These are phyloP conservation scores for Timema cristinae DNA, from an alignment of 2,888 invertebrate genomes.

Conservation along the genomic window DNA sequence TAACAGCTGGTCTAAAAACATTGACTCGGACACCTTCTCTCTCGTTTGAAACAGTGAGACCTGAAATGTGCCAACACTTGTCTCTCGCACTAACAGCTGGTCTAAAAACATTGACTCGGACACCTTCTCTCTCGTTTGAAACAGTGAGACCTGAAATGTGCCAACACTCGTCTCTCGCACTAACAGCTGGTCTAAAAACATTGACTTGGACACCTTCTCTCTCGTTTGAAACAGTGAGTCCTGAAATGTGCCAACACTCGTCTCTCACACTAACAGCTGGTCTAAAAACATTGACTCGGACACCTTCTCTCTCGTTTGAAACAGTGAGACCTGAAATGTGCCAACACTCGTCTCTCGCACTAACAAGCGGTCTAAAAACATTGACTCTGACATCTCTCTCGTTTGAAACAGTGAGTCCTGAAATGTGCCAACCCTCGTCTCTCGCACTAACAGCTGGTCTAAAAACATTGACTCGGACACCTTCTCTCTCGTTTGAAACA, in stretches of 20 bases:
- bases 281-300: background rate
- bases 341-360: conserved; percentile 14
- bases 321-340: conserved; percentile 13
- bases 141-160: conserved; percentile 13
- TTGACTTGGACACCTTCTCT: background rate
- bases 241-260: no score
- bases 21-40: background rate
- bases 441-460: conserved; percentile 10
- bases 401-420: background rate
- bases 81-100: conserved; percentile 11
- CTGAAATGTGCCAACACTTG: conserved; percentile 17
- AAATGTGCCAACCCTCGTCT: conserved; percentile 16
- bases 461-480: conserved; percentile 17
- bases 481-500: no score
- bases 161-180: conserved; percentile 14
- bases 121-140: no score
- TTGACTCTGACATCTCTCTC: background rate
- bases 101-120: conserved; percentile 17
- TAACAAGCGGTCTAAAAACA: conserved; percentile 19
- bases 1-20: conserved; percentile 19
- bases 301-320: no score
- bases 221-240: conserved; percentile 6
- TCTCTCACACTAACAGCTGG: no score
- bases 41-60: background rate
- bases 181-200: conserved; percentile 19